Conservation (phyloP, 53 echinoderm and acorn worm species). For the Actinopyga echinites region DNA sequence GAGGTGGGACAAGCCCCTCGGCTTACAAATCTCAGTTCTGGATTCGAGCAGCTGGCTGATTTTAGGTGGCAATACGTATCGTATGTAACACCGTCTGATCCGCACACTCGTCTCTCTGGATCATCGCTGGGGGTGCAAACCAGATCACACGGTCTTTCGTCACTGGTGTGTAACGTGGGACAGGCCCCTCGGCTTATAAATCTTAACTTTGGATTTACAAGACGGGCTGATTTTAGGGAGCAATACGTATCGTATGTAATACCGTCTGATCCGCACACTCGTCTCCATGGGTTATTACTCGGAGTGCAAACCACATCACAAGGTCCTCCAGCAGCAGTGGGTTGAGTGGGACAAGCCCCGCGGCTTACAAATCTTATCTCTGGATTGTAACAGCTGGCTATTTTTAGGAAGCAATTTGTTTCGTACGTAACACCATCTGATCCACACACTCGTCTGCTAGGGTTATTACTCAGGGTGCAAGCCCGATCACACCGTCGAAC, state of each 20-base stretch:
- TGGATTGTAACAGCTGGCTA: background rate
- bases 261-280: slow-evolving; percentile 8
- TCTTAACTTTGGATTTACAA: background rate
- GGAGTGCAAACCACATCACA: background rate
- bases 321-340: background rate
- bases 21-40: background rate
- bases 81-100: background rate
- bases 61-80: background rate
- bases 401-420: background rate
- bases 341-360: background rate
- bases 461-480: background rate
- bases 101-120: background rate
- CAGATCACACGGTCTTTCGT: background rate
- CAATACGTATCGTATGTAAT: background rate
- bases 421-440: background rate
- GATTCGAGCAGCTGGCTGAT: background rate
- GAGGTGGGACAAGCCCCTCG: background rate
- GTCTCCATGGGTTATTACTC: background rate
- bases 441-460: background rate
- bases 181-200: background rate
- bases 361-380: background rate
- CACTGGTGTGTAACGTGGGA: background rate
- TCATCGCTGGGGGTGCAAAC: background rate
- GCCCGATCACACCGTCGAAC: background rate
- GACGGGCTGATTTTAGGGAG: background rate